Evolutionary conservation across 2,888 invertebrate species (phyloP).

Genomic region (Drosophila mettleri): DNA sequence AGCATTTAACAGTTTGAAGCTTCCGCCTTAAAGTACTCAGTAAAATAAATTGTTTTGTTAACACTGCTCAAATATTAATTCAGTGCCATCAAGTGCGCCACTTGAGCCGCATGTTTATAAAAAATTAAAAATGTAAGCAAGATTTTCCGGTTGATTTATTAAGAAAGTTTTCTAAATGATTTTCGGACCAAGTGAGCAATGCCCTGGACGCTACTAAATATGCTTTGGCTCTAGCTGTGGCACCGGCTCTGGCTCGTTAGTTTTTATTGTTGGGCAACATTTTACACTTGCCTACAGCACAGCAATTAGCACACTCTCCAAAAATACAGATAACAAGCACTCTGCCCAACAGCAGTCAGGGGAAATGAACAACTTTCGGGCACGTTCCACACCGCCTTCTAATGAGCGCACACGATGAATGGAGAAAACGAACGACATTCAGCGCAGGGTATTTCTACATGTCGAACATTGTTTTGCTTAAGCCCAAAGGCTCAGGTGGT

Average conservation of each 20-base stretch:
- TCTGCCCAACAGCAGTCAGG: constrained; percentile 8
- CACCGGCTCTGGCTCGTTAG: constrained; percentile 40
- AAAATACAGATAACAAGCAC: constrained; percentile 15
- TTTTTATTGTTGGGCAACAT: constrained; percentile 44
- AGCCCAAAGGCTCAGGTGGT: constrained; percentile 15
- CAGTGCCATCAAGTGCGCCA: constrained; percentile 17
- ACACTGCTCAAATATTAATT: constrained; percentile 59
- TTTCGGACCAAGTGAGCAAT: constrained; percentile 9
- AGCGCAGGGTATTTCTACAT: too few species aligned
- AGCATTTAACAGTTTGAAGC: constrained; percentile 25
- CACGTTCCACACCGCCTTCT: constrained; percentile 5
- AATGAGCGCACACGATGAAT: neutral
- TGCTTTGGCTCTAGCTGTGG: constrained; percentile 11
- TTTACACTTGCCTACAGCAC: constrained; percentile 22
- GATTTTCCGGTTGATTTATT: constrained; percentile 51
- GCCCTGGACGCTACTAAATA: constrained; percentile 45
- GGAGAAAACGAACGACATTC: neutral
- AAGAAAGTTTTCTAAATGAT: constrained; percentile 45
- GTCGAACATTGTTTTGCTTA: neutral
- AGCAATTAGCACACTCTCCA: constrained; percentile 46
- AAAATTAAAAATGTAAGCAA: constrained; percentile 50
- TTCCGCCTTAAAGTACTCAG: constrained; percentile 36
- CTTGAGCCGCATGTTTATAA: constrained; percentile 23
- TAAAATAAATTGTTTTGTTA: constrained; percentile 39
- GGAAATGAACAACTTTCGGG: constrained; percentile 15